Base-by-base conservation (phyloP, 1,140 invertebrate genomes). In the Drosophila sulfurigaster region DNA sequence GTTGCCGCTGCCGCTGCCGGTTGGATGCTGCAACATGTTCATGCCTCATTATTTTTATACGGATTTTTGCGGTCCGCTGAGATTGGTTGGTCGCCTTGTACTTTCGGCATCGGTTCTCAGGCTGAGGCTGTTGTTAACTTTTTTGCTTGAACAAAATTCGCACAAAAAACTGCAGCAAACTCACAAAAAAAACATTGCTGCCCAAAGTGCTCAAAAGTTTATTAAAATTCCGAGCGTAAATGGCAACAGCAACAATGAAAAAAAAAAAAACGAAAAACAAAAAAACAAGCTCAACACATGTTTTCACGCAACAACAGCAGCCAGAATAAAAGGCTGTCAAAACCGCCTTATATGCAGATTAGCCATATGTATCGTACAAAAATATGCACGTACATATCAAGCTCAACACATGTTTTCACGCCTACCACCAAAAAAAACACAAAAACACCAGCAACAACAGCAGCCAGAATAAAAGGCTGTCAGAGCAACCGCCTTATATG, bases 31-130 rank as follows among this genome's bases (percentile, higher is more conserved):
- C 88, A 82, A 85, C 88, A 79, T 88, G 78, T 85, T 91, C 81
- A 89, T 85, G 81, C 79, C 89, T 91, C 89, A 91, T 91, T 91
- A 91, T 91, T 91, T 91, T 91, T 74, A 76, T 87, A 91, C 74
- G 78, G 82, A 82, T 69, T 82, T 82, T 91, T 91, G 88, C 79
- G 88, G 89, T 91, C 87, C 81, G 78, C 56, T 77, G 64, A 75
- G 80, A 74, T 85, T 81, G 71, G 46, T 65, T 60, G 76, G 41
- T 75, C 59, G 60, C 74, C 81, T 89, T 80, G 81, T 70, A 80
- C 72, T 73, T 62, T 77, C 51, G 59, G 49, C 35, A 60, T 82
- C 20, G 64, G 78, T 76, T 88, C 85, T 89, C 82, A 88, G 59
- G 70, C 75, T 58, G 64, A 56, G 43, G 20, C 4, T 58, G 35